Conservation (phyloP, 1,140 invertebrate species). For the Drosophila sturtevanti region DNA sequence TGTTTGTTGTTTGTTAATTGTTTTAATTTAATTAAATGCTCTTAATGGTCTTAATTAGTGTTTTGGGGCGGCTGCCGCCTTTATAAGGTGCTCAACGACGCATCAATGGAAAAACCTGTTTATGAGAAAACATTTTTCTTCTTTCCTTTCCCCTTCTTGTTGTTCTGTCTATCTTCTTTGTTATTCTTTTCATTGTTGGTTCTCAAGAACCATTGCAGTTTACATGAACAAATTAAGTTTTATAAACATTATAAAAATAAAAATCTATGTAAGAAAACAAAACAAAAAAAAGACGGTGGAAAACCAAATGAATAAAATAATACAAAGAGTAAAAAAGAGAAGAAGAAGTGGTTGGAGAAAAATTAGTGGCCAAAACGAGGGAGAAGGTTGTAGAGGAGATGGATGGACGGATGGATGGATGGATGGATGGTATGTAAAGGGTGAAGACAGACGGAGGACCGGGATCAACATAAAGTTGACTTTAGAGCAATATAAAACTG, state of each 20-base stretch:
- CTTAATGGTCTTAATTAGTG: constrained; percentile 75
- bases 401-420: too few species aligned
- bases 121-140: background rate
- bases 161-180: background rate
- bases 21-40: constrained; percentile 80
- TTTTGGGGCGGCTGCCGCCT: constrained; percentile 34
- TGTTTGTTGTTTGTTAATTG: constrained; percentile 60
- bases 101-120: constrained; percentile 38
- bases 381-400: background rate
- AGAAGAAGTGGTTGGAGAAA: constrained; percentile 1
- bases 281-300: background rate
- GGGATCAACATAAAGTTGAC: constrained; percentile 9
- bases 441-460: constrained; percentile 1
- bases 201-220: constrained; percentile 68
- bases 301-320: constrained; percentile 23
- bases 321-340: constrained; percentile 37
- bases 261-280: too few species aligned
- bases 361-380: background rate
- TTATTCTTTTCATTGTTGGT: constrained; percentile 15
- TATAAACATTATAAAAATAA: constrained; percentile 61
- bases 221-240: constrained; percentile 61
- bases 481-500: constrained; percentile 8
- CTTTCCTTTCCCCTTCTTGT: too few species aligned
- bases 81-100: constrained; percentile 58
- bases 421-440: background rate